Evolutionary conservation across 2,113 vertebrate genomes (phyloP).

Genomic region (Malurus elegans): DNA sequence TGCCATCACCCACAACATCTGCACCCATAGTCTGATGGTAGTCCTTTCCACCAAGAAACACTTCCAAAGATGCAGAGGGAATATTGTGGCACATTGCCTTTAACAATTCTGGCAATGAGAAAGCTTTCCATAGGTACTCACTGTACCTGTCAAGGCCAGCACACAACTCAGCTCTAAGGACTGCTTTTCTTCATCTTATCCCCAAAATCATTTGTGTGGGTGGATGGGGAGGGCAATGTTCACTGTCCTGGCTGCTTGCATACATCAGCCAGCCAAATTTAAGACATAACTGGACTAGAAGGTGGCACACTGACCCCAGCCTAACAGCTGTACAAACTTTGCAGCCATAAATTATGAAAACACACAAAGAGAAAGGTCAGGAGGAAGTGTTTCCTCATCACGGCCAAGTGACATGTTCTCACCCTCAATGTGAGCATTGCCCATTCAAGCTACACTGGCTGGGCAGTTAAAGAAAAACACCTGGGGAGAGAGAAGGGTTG

Average conservation of each 20-base stretch:
- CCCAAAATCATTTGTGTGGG: background rate
- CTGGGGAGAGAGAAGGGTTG: constrained; percentile 51
- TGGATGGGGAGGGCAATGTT: background rate
- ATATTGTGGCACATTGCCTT: background rate
- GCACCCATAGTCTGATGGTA: background rate
- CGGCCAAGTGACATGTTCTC: constrained; percentile 24
- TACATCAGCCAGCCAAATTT: background rate
- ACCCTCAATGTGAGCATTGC: background rate
- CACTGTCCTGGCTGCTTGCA: background rate
- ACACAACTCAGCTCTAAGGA: background rate
- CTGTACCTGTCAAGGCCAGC: background rate
- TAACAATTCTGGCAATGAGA: background rate
- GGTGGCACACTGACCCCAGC: background rate
- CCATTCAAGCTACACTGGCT: background rate
- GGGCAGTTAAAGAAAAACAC: constrained; percentile 21
- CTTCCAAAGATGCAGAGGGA: background rate
- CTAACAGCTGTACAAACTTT: constrained; percentile 52
- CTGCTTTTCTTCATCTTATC: background rate
- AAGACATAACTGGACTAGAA: background rate
- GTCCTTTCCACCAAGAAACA: background rate
- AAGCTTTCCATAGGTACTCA: background rate
- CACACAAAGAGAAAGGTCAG: constrained; percentile 28
- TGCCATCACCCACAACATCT: accelerated
- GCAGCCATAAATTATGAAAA: constrained; percentile 1
- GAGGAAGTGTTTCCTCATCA: constrained; percentile 46